A percentile compares a stretch with the other conserved stretches of the same genome.
Evolutionary conservation across 2,888 invertebrate genomes (phyloP).

Genomic region (Thyatira batis): DNA sequence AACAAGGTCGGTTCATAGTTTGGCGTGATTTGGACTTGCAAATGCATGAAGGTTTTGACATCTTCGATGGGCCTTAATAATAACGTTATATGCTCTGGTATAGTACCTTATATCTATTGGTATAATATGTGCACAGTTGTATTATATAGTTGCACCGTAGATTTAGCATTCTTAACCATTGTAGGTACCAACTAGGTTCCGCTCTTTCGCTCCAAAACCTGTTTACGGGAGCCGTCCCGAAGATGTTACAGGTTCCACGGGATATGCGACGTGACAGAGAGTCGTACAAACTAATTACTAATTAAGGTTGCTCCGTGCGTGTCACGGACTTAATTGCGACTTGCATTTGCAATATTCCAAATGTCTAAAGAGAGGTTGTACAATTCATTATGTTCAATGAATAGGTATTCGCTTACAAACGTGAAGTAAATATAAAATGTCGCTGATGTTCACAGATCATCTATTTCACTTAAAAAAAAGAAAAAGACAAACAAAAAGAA

Average conservation of each 20-base stretch:
- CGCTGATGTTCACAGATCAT: constrained; percentile 31
- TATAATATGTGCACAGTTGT: no score
- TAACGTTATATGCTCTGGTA: no score
- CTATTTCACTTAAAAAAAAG: constrained; percentile 54
- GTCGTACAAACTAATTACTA: constrained; percentile 44
- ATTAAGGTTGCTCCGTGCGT: constrained; percentile 38
- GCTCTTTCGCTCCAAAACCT: background rate
- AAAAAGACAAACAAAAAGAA: constrained; percentile 68
- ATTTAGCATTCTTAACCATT: background rate
- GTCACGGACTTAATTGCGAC: constrained; percentile 8
- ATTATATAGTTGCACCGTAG: no score
- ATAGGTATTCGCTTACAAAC: background rate
- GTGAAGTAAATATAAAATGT: constrained; percentile 7
- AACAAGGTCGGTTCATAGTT: no score
- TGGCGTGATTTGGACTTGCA: no score
- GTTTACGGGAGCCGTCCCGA: background rate
- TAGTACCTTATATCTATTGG: no score
- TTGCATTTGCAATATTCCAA: background rate
- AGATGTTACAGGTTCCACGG: constrained; percentile 15
- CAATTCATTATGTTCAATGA: constrained; percentile 2
- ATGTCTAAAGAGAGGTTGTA: background rate
- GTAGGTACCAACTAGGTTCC: background rate
- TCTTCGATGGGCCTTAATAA: no score
- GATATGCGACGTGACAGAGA: constrained; percentile 25
- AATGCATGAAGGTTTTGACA: no score